Percentiles rank a stretch among this genome's conserved stretches.
phyloP scores from a whole-genome alignment of 1,140 invertebrate species.

The Zaprionus taronus region DNA sequence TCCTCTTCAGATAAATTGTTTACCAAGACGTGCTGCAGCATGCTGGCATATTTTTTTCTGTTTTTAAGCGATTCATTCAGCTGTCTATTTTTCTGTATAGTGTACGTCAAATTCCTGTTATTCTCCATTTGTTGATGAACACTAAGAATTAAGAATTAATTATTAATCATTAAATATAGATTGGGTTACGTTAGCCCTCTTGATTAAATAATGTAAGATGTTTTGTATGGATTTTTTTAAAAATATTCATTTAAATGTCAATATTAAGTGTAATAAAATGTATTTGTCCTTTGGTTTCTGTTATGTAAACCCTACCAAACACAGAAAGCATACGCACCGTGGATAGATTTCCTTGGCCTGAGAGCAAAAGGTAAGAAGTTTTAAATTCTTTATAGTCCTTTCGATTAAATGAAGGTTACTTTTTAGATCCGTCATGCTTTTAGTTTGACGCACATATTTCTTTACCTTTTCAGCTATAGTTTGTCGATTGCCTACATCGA shows the following conservation, averaged over 20 bases:
- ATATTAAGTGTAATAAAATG: no score
- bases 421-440: slow-evolving; percentile 71
- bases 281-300: not conserved
- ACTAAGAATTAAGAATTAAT: slow-evolving; percentile 27
- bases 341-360: slow-evolving; percentile 70
- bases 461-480: slow-evolving; percentile 37
- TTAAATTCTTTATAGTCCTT: slow-evolving; percentile 69
- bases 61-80: slow-evolving; percentile 54
- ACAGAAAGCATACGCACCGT: not conserved
- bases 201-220: no score
- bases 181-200: not conserved
- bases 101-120: slow-evolving; percentile 61
- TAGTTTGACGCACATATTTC: slow-evolving; percentile 72
- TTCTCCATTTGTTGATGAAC: slow-evolving; percentile 68
- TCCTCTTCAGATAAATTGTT: slow-evolving; percentile 76
- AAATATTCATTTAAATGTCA: not conserved
- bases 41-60: slow-evolving; percentile 56
- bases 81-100: slow-evolving; percentile 47
- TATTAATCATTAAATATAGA: not conserved
- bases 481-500: not conserved
- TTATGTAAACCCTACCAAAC: not conserved
- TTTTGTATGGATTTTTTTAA: not conserved
- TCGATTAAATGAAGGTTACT: slow-evolving; percentile 63
- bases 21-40: slow-evolving; percentile 56
- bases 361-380: slow-evolving; percentile 71